Evolutionary conservation across 1,140 invertebrate genomes (phyloP), one percentile per base, ranked within the genome.

Genomic region (Asbolus verrucosus): DNA sequence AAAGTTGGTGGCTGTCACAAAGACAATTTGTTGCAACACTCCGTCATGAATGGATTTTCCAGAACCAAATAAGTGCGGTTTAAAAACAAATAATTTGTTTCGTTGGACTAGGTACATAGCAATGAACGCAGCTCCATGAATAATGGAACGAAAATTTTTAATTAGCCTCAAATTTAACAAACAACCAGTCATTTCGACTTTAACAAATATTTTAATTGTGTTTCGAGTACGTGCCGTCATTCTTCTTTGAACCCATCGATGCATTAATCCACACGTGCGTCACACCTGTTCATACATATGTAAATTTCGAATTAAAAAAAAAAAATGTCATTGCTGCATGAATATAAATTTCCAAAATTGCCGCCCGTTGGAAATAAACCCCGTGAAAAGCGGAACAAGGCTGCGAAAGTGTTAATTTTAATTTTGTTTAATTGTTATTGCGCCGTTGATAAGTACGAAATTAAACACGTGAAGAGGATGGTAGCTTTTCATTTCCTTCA

Each of bases 371-470:
- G n/a, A n/a, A n/a, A n/a, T n/a, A n/a, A n/a, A 24, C 46, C 46
- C 46, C 21, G 27, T 9, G 43, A 62, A n/a, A n/a, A n/a, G n/a
- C n/a, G n/a, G n/a, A n/a, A n/a, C n/a, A n/a, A n/a, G n/a, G n/a
- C n/a, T n/a, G n/a, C n/a, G n/a, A n/a, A n/a, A 41, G 33, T 63
- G 61, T 63, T 63, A 63, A 63, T 63, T 63, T 63, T 63, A 63
- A 63, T 63, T 39, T 39, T 63, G n/a, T 63, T 41, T 63, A 63
- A 63, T 63, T 63, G 61, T 63, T 30, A 63, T 63, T 63, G n/a
- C n/a, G n/a, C n/a, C n/a, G n/a, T n/a, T n/a, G n/a, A n/a, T n/a
- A n/a, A n/a, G n/a, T n/a, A n/a, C n/a, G n/a, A n/a, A n/a, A n/a
- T n/a, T n/a, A n/a, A n/a, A 63, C 16, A 63, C 14, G 24, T 41